phyloP scores from a whole-genome alignment of 92 coral and sea anemone species.

The Parazoanthus darwini region DNA sequence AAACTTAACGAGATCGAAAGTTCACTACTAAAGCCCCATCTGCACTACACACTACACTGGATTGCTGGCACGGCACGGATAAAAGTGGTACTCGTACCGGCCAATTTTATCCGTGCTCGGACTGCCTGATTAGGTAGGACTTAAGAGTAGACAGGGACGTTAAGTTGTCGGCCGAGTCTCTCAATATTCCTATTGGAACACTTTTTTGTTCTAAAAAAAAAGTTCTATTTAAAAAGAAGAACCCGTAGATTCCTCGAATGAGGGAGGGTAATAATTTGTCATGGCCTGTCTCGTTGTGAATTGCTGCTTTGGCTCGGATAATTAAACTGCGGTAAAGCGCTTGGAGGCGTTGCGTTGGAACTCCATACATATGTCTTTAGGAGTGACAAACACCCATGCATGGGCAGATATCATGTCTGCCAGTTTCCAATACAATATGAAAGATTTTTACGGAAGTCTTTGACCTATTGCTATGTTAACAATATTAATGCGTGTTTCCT shows the following conservation, averaged over 20 bases:
- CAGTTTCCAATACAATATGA: neutral
- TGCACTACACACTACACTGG: too few relatives aligned
- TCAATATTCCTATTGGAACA: too few relatives aligned
- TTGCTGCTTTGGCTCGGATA: neutral
- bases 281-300: neutral
- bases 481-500: neutral
- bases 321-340: neutral
- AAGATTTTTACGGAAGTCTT: neutral
- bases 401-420: neutral
- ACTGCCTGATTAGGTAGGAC: too few relatives aligned
- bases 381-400: neutral
- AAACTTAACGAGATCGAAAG: too few relatives aligned
- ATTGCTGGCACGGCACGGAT: too few relatives aligned
- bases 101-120: too few relatives aligned
- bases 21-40: too few relatives aligned
- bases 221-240: neutral
- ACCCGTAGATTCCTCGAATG: neutral
- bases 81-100: too few relatives aligned
- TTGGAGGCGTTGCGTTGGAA: neutral
- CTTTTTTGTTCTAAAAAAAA: too few relatives aligned
- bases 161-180: too few relatives aligned
- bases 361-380: neutral
- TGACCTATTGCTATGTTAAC: neutral
- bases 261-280: neutral
- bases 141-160: too few relatives aligned